A percentile compares a stretch with the other conserved stretches of the same genome.
phyloP scores from a whole-genome alignment of 1,140 invertebrate genomes.

The Cydia strobilella region DNA sequence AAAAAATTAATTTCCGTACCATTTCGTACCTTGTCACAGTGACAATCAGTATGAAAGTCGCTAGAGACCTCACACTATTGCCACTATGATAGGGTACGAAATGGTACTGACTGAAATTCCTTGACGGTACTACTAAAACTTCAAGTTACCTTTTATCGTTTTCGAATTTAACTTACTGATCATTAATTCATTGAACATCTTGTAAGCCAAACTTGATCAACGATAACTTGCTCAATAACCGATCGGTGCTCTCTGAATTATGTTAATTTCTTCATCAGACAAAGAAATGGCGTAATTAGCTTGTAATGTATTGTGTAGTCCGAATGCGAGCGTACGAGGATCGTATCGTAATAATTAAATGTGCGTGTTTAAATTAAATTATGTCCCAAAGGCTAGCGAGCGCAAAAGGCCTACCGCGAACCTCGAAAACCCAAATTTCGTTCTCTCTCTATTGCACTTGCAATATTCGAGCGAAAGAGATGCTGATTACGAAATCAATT shows the following conservation, averaged over 20 bases:
- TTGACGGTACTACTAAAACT: too few species aligned
- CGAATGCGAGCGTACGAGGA: neutral
- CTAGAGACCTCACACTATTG: too few species aligned
- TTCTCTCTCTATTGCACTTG: neutral
- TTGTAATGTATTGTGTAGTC: neutral
- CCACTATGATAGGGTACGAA: too few species aligned
- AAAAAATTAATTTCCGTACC: too few species aligned
- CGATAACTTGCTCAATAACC: neutral
- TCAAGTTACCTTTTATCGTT: too few species aligned
- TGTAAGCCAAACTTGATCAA: neutral
- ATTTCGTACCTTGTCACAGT: too few species aligned
- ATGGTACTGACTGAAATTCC: too few species aligned
- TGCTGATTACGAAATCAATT: too few species aligned
- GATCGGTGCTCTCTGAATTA: conserved; percentile 2
- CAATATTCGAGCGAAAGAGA: too few species aligned
- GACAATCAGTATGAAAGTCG: too few species aligned
- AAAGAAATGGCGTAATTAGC: neutral
- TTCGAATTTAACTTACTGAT: too few species aligned
- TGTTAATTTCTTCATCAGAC: conserved; percentile 14
- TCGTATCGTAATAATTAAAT: conserved; percentile 1
- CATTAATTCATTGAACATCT: neutral
- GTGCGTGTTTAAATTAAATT: conserved; percentile 1
- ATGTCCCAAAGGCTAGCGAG: neutral
- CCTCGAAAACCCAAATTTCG: neutral
- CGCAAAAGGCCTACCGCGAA: neutral